Conservation (phyloP, 2,113 vertebrate species). For the Salvelinus fontinalis region DNA sequence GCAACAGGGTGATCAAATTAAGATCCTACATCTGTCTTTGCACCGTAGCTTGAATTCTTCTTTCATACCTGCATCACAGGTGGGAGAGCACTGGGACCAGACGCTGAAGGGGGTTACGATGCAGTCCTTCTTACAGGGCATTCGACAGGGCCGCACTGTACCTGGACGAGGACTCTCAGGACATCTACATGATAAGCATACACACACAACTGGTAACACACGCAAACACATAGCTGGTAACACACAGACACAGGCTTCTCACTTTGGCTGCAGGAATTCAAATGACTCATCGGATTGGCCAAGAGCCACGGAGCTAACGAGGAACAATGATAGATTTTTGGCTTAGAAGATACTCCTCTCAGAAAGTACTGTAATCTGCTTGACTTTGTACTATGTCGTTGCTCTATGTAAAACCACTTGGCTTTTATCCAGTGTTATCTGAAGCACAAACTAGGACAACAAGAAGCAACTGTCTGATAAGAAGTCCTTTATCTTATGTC, state of each 20-base stretch:
- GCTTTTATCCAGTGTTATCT: conserved; percentile 3
- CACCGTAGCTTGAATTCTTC: neutral
- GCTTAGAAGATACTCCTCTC: neutral
- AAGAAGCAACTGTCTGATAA: conserved; percentile 19
- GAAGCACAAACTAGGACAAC: conserved; percentile 37
- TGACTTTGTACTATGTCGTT: neutral
- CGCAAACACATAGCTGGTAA: neutral
- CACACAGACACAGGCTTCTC: neutral
- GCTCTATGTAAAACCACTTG: neutral
- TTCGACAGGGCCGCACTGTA: conserved; percentile 86
- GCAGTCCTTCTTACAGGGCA: conserved; percentile 94
- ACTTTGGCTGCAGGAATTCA: neutral
- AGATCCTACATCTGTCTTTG: no score
- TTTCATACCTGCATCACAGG: conserved; percentile 84
- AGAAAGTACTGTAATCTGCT: neutral
- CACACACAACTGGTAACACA: neutral
- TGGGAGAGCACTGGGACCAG: conserved; percentile 85
- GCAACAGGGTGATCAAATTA: no score
- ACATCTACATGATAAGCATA: conserved; percentile 70
- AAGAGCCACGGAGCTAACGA: neutral
- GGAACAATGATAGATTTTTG: neutral
- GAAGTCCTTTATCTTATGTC: conserved; percentile 36
- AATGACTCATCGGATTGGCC: neutral
- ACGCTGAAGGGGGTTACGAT: conserved; percentile 89
- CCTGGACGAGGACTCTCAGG: conserved; percentile 91